Conservation (phyloP, 2,113 vertebrate species). For the Maccullochella peelii region DNA sequence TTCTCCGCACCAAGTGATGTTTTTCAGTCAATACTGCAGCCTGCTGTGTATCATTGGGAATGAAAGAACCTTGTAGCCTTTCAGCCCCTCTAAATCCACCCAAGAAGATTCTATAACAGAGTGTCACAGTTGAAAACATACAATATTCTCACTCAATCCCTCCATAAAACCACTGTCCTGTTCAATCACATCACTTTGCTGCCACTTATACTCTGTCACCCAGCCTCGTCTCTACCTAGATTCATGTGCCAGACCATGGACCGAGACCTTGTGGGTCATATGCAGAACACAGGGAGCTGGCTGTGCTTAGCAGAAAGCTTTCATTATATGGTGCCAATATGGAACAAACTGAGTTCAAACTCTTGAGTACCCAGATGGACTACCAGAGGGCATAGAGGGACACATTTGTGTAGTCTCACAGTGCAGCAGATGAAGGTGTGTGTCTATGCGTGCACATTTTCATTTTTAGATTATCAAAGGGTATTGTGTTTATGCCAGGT, state of each 20-base stretch:
- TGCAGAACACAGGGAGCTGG: conserved; percentile 8
- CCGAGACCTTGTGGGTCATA: conserved; percentile 6
- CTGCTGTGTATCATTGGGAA: conserved; percentile 43
- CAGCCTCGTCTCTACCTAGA: background rate
- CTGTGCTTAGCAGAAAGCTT: background rate
- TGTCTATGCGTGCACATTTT: conserved; percentile 2
- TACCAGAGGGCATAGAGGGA: conserved; percentile 16
- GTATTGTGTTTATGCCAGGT: conserved; percentile 43
- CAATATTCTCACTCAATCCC: conserved; percentile 50
- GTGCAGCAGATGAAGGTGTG: conserved; percentile 20
- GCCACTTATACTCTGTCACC: conserved; percentile 1
- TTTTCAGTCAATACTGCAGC: conserved; percentile 38
- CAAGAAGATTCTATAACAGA: conserved; percentile 52
- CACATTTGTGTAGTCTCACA: conserved; percentile 12
- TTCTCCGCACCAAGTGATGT: conserved; percentile 22
- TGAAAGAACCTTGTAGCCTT: conserved; percentile 46
- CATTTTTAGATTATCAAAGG: conserved; percentile 28
- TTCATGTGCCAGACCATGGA: background rate
- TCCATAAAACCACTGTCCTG: conserved; percentile 37
- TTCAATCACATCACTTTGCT: conserved; percentile 53
- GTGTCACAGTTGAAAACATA: conserved; percentile 68
- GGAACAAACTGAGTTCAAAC: conserved; percentile 19
- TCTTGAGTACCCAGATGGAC: background rate
- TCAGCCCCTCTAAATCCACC: conserved; percentile 58
- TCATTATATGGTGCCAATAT: background rate